These are phyloP conservation scores for Lophura nycthemera DNA, from an alignment of 2,113 vertebrate species.

Conservation along the genomic window DNA sequence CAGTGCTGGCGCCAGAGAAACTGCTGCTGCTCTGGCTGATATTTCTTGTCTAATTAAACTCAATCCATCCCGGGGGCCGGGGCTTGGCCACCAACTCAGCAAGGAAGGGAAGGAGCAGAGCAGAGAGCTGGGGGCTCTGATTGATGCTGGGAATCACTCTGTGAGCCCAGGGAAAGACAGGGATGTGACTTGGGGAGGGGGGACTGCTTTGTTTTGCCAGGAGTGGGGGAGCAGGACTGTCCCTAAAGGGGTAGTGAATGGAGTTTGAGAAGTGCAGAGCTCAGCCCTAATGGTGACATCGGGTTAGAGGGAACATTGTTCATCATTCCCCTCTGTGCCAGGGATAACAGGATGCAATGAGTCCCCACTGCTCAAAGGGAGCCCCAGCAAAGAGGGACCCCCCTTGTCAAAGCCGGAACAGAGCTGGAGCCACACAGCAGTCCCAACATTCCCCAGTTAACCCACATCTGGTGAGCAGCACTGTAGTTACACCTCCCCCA, in stretches of 20 bases:
- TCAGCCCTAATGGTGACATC: neutral
- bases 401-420: neutral
- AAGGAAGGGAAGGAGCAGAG: conserved; percentile 21
- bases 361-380: neutral
- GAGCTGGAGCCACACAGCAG: neutral
- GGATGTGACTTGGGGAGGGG: neutral
- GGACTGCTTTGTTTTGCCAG: neutral
- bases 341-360: neutral
- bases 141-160: conserved; percentile 31
- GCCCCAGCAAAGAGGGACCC: neutral
- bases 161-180: neutral
- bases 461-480: conserved; percentile 53
- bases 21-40: conserved; percentile 66
- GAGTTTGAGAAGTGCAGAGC: neutral
- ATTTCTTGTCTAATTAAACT: conserved; percentile 72
- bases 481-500: conserved; percentile 21
- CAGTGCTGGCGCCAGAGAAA: conserved; percentile 67
- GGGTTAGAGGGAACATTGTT: too few relatives aligned
- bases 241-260: neutral
- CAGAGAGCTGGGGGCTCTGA: neutral
- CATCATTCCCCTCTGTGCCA: neutral
- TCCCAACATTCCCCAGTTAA: conserved; percentile 8
- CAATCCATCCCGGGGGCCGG: conserved; percentile 49
- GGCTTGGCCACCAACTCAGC: conserved; percentile 59
- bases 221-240: neutral